Evolutionary conservation across 2,888 invertebrate species (phyloP).

Genomic region (Operophtera brumata): DNA sequence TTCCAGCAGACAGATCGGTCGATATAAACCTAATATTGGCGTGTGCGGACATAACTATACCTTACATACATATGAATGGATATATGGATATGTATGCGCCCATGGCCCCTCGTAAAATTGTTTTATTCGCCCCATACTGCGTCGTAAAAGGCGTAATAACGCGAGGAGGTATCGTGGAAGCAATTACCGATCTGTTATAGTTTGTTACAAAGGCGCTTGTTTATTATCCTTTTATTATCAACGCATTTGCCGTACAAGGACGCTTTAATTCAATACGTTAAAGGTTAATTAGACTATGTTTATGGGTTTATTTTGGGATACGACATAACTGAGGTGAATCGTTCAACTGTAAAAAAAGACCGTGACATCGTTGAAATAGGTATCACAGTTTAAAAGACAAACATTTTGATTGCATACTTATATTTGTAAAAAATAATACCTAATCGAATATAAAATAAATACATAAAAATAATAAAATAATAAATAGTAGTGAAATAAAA

Average conservation of each 20-base stretch:
- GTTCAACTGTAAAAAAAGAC: slow-evolving; percentile 18
- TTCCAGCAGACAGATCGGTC: slow-evolving; percentile 5
- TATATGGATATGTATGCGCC: slow-evolving; percentile 65
- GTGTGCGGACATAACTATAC: slow-evolving; percentile 34
- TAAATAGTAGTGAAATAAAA: neutral
- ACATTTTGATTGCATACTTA: too few relatives aligned
- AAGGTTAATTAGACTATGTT: slow-evolving; percentile 36
- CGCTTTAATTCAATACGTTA: slow-evolving; percentile 69
- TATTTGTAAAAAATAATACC: too few relatives aligned
- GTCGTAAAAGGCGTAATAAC: slow-evolving; percentile 81
- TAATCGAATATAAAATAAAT: too few relatives aligned
- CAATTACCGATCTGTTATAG: slow-evolving; percentile 81
- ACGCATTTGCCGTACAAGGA: slow-evolving; percentile 77
- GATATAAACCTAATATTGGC: slow-evolving; percentile 9
- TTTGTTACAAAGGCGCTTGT: slow-evolving; percentile 80
- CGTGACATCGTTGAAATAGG: slow-evolving; percentile 3
- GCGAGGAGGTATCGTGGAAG: slow-evolving; percentile 79
- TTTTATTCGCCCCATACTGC: slow-evolving; percentile 81
- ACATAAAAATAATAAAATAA: too few relatives aligned
- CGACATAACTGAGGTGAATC: slow-evolving; percentile 1
- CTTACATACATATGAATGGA: slow-evolving; percentile 35
- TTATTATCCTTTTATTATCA: slow-evolving; percentile 80
- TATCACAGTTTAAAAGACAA: neutral
- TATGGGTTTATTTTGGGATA: slow-evolving; percentile 28
- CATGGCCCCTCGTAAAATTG: slow-evolving; percentile 81